These are phyloP conservation scores for Calliphora vomitoria DNA, from an alignment of 2,888 invertebrate species.

Conservation along the genomic window DNA sequence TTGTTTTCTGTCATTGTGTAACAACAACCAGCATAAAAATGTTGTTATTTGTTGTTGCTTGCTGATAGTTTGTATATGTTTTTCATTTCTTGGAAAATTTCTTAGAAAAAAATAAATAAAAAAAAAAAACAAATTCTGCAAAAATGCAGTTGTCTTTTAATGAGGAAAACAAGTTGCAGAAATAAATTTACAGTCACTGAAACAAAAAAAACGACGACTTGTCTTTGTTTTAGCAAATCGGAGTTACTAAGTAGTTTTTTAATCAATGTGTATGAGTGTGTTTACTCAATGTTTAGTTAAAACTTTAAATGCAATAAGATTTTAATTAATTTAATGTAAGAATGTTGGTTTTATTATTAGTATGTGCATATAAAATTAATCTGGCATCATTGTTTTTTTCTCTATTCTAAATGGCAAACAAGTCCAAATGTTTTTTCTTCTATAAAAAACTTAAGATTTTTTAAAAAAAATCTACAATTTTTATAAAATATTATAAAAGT, in stretches of 20 bases:
- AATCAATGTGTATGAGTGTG: neutral
- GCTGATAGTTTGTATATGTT: constrained; percentile 44
- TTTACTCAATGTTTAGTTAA: neutral
- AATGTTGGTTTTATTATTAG: constrained; percentile 18
- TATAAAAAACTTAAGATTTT: no score
- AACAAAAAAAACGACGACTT: constrained; percentile 21
- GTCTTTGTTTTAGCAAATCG: constrained; percentile 22
- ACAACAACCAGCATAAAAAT: constrained; percentile 49
- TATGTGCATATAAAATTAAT: constrained; percentile 18
- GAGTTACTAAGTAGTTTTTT: constrained; percentile 14
- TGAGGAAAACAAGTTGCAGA: constrained; percentile 33
- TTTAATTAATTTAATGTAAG: constrained; percentile 51
- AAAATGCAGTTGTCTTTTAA: constrained; percentile 38
- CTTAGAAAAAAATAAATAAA: constrained; percentile 57
- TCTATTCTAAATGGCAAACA: neutral
- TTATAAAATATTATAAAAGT: no score
- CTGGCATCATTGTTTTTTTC: constrained; percentile 21
- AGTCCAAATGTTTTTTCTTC: neutral
- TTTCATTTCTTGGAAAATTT: constrained; percentile 68
- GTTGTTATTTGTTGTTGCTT: constrained; percentile 48
- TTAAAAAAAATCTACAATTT: no score
- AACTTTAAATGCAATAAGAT: neutral
- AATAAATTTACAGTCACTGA: constrained; percentile 17
- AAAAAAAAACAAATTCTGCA: constrained; percentile 14
- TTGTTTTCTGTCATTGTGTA: constrained; percentile 48